Evolutionary conservation across 1,140 invertebrate species (phyloP).

Genomic region (Colletes gigas): DNA sequence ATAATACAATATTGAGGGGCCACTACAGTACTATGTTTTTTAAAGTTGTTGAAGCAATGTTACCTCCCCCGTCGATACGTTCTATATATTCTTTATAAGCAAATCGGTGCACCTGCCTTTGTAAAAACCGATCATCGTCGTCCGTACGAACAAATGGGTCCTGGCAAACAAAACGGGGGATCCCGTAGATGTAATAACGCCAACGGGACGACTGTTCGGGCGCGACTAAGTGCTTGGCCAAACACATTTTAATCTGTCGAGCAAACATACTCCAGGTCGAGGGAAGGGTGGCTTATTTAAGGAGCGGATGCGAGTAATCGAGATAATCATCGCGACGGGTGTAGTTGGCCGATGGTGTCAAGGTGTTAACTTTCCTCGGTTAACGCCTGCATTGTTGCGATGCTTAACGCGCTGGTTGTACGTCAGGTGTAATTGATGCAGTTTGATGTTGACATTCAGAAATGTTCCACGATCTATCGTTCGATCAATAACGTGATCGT

Average conservation of each 20-base stretch:
- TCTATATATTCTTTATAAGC: no score
- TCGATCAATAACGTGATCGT: no score
- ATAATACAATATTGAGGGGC: no score
- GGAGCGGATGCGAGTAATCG: constrained; percentile 32
- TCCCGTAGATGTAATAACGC: constrained; percentile 49
- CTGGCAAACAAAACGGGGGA: constrained; percentile 43
- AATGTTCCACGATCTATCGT: no score
- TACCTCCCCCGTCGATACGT: no score
- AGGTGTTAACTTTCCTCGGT: constrained; percentile 25
- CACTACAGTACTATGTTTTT: no score
- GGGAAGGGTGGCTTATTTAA: constrained; percentile 38
- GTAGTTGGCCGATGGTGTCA: neutral
- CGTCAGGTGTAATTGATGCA: neutral
- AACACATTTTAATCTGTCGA: constrained; percentile 74
- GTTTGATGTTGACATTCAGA: neutral
- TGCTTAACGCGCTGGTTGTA: constrained; percentile 23
- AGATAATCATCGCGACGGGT: constrained; percentile 39
- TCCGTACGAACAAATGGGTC: neutral
- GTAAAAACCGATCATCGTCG: neutral
- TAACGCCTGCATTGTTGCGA: constrained; percentile 4
- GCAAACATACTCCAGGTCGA: constrained; percentile 52
- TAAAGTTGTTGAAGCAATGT: no score
- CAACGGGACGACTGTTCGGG: constrained; percentile 56
- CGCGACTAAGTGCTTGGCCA: constrained; percentile 76
- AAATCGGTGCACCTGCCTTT: neutral